phyloP scores from a whole-genome alignment of 2,113 vertebrate species.

The Aegotheles bennettii region DNA sequence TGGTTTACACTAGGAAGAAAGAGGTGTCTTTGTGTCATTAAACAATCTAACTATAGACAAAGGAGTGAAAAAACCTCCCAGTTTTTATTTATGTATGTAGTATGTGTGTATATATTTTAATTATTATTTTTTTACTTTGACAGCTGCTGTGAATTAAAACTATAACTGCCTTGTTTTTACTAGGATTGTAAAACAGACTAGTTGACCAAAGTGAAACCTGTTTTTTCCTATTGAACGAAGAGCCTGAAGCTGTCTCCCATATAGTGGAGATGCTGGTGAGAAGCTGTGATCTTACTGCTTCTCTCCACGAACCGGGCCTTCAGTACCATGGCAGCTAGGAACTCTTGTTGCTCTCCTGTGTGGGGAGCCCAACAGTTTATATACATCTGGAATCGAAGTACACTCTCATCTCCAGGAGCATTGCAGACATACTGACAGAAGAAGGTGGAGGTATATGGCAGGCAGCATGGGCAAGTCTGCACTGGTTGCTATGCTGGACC shows the following conservation, averaged over 20 bases:
- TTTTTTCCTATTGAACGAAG: not conserved
- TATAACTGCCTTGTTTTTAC: not conserved
- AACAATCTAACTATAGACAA: not conserved
- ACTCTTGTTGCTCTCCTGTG: not conserved
- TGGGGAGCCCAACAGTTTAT: not conserved
- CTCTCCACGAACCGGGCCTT: not conserved
- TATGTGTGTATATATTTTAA: not conserved
- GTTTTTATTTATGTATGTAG: not conserved
- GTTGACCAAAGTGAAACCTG: not conserved
- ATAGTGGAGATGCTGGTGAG: not conserved
- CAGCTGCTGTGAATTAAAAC: not conserved
- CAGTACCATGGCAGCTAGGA: not conserved
- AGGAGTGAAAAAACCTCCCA: not conserved
- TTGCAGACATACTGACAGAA: not conserved
- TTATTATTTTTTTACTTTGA: not conserved
- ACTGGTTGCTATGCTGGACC: too few relatives aligned
- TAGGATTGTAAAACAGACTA: not conserved
- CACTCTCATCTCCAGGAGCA: not conserved
- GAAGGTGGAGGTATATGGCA: not conserved
- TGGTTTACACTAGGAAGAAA: not conserved
- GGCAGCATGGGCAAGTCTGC: not conserved
- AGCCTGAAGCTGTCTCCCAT: not conserved
- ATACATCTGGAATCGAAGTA: not conserved
- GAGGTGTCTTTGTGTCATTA: not conserved
- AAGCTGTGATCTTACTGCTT: not conserved